Evolutionary conservation across 2,888 invertebrate species (phyloP).

Genomic region (Callosobruchus maculatus): DNA sequence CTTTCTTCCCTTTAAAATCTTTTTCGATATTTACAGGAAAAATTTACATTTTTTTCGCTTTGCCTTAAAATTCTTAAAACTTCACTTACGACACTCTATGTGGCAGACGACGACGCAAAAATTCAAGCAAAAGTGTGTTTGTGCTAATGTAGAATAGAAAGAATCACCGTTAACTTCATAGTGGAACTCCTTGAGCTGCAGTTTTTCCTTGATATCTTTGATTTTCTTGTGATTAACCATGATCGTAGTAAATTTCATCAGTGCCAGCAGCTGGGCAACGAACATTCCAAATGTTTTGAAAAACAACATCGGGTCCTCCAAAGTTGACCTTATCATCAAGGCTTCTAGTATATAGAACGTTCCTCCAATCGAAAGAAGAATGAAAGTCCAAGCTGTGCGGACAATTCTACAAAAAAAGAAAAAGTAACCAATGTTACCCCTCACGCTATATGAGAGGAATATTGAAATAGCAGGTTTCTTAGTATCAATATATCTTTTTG

Average conservation of each 20-base stretch:
- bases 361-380: background rate
- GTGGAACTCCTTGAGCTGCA: background rate
- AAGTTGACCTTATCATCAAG: background rate
- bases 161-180: background rate
- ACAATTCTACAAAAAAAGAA: background rate
- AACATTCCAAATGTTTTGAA: background rate
- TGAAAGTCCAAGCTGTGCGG: background rate
- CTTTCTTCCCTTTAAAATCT: too few relatives aligned
- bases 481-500: too few relatives aligned
- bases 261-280: background rate
- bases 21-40: too few relatives aligned
- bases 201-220: background rate
- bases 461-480: too few relatives aligned
- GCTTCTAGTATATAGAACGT: background rate
- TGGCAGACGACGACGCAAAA: too few relatives aligned
- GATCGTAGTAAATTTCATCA: background rate
- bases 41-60: too few relatives aligned
- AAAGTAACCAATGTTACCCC: background rate
- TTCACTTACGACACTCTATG: too few relatives aligned
- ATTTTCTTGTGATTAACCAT: background rate
- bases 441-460: too few relatives aligned
- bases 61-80: too few relatives aligned
- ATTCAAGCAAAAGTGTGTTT: too few relatives aligned
- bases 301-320: background rate
- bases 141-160: background rate